These are phyloP conservation scores for Neogale vison DNA, from an alignment of 2,113 vertebrate species.

Conservation along the genomic window DNA sequence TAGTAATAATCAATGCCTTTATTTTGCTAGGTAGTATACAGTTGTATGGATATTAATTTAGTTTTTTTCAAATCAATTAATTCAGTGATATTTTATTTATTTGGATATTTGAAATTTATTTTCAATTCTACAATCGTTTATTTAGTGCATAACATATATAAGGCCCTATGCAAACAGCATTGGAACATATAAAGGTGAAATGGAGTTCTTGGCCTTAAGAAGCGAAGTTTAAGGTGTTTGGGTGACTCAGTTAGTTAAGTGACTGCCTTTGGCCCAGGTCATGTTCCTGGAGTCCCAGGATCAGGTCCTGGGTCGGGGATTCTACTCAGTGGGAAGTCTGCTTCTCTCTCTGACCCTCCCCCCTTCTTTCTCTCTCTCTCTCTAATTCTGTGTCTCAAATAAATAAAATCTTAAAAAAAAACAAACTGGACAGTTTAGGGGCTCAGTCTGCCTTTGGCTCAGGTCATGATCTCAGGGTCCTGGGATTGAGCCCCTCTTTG, in stretches of 20 bases:
- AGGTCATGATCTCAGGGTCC: neutral
- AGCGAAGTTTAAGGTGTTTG: neutral
- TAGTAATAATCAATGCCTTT: slow-evolving; percentile 28
- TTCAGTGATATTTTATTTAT: neutral
- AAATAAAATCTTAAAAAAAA: neutral
- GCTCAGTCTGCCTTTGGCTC: neutral
- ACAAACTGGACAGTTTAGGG: neutral
- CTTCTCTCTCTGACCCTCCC: neutral
- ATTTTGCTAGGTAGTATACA: slow-evolving; percentile 24
- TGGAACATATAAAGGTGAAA: neutral
- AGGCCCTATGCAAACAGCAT: neutral
- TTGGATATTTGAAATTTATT: neutral
- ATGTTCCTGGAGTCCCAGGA: neutral
- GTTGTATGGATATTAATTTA: neutral
- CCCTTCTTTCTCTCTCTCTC: neutral
- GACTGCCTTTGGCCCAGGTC: neutral
- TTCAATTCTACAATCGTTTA: neutral
- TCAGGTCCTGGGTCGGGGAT: too few species aligned
- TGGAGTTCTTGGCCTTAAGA: neutral
- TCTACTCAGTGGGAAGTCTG: neutral
- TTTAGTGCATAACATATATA: neutral
- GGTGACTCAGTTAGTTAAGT: neutral
- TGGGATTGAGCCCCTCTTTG: neutral
- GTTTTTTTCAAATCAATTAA: neutral
- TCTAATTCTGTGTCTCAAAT: neutral